A percentile compares a stretch with the other conserved stretches of the same genome.
Conservation (phyloP, 2,113 vertebrate genomes). For the Rhombomys opimus region DNA sequence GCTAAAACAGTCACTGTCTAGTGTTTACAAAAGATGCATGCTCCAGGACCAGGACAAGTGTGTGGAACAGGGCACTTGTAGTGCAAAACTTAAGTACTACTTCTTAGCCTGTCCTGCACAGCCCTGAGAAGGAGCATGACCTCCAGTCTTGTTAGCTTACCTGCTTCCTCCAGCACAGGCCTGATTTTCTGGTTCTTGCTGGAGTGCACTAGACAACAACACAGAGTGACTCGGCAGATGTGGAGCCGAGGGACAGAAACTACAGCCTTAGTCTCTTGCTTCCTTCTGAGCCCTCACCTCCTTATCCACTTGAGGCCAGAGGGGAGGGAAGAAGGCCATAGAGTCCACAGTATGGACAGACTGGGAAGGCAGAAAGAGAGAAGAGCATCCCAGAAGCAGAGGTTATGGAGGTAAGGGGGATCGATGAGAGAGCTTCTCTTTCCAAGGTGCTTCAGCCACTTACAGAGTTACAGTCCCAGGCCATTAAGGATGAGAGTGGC, state of each 20-base stretch:
- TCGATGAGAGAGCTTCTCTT: no score
- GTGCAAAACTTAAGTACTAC: neutral
- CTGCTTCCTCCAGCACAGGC: neutral
- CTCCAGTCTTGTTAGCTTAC: neutral
- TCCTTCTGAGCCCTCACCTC: neutral
- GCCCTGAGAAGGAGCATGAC: neutral
- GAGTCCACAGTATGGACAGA: neutral
- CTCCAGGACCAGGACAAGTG: neutral
- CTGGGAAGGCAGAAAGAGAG: neutral
- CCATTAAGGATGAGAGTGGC: neutral
- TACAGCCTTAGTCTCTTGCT: neutral
- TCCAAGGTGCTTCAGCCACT: neutral
- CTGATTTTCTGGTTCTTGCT: neutral
- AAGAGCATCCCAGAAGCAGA: neutral
- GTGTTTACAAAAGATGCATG: neutral
- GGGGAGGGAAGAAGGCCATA: neutral
- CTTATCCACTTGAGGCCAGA: neutral
- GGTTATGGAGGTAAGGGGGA: no score
- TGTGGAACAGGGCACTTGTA: neutral
- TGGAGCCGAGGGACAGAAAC: neutral
- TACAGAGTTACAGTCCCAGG: neutral
- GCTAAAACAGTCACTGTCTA: neutral
- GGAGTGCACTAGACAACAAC: neutral
- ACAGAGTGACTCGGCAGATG: no score
- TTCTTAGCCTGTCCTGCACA: neutral